These are phyloP conservation scores for Caiman crocodilus DNA, from an alignment of 2,797 vertebrate genomes.

Conservation along the genomic window DNA sequence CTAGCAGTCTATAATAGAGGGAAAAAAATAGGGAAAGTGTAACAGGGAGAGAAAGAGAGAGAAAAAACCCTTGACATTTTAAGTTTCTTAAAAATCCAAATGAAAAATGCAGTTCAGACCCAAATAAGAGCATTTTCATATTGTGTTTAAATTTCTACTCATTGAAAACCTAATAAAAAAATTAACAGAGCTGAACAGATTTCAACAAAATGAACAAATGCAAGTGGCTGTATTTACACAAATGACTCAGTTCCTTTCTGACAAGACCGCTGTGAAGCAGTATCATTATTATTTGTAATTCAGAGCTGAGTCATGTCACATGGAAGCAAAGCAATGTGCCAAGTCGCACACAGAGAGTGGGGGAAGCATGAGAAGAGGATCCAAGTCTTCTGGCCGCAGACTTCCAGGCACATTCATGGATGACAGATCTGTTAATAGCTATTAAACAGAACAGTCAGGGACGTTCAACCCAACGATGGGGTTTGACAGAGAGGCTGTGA, in stretches of 20 bases:
- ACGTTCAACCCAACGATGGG: no score
- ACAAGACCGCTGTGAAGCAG: neutral
- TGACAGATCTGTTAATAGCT: no score
- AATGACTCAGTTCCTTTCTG: neutral
- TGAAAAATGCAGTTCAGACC: neutral
- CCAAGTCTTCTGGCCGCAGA: neutral
- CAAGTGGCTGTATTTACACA: neutral
- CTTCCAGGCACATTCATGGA: neutral
- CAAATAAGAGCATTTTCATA: conserved; percentile 1
- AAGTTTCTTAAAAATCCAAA: neutral
- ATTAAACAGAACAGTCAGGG: no score
- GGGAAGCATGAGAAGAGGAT: neutral
- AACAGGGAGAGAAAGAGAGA: conserved; percentile 36
- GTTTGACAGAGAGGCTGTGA: no score
- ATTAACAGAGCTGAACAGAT: neutral
- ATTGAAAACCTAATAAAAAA: neutral
- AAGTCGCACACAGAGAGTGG: neutral
- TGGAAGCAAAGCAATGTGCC: neutral
- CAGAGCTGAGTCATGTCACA: neutral
- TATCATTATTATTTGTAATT: neutral
- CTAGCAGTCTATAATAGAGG: conserved; percentile 36
- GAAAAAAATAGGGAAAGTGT: conserved; percentile 23
- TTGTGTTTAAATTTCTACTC: neutral
- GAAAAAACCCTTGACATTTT: conserved; percentile 30
- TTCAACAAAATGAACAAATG: neutral